These are phyloP conservation scores for Halcyon chelicuti DNA, from an alignment of 2,797 vertebrate species.

Conservation along the genomic window DNA sequence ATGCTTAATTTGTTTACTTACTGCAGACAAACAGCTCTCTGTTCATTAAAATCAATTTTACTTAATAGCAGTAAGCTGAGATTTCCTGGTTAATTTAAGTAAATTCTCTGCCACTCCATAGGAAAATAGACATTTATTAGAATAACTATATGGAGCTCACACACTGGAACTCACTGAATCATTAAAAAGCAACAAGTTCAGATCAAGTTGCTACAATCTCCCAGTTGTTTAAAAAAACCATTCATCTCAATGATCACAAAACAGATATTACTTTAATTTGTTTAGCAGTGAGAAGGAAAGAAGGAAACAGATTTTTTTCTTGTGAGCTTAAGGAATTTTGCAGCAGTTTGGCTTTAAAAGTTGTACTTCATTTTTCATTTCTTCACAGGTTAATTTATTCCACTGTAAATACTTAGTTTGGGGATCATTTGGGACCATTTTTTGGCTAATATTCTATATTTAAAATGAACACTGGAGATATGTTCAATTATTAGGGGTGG, in stretches of 20 bases:
- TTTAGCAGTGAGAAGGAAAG: conserved; percentile 29
- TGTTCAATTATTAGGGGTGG: not conserved
- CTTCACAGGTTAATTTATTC: not conserved
- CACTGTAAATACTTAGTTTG: not conserved
- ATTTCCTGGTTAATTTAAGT: conserved; percentile 25
- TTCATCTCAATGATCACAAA: not conserved
- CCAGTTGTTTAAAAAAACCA: not conserved
- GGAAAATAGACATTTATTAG: not conserved
- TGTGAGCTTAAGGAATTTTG: not conserved
- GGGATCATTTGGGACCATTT: not conserved
- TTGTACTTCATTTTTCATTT: not conserved
- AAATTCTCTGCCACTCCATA: not conserved
- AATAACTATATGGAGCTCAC: not conserved
- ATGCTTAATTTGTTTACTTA: not conserved
- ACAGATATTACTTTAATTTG: not conserved
- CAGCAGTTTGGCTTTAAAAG: not conserved
- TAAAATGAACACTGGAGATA: not conserved
- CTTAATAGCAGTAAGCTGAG: not conserved
- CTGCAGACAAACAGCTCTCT: not conserved
- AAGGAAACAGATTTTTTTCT: not conserved
- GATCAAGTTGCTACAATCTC: not conserved
- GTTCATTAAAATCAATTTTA: conserved; percentile 14
- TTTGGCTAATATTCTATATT: not conserved
- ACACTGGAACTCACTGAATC: conserved; percentile 14
- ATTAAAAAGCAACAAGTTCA: conserved; percentile 15